A percentile compares a stretch with the other conserved stretches of the same genome.
phyloP scores from a whole-genome alignment of 2,888 invertebrate species.

The Trachelus stipa region DNA sequence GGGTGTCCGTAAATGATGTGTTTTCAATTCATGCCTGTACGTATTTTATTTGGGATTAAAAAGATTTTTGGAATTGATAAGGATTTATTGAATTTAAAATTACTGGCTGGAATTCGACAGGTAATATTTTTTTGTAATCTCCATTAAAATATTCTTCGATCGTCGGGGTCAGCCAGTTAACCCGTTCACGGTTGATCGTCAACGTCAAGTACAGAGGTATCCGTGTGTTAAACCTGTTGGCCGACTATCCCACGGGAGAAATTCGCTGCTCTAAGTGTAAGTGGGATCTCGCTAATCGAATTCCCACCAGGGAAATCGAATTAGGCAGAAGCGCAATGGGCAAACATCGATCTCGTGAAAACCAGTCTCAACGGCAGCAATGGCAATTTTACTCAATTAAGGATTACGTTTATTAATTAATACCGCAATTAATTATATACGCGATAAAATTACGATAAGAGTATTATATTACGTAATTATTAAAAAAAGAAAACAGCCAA shows the following conservation, averaged over 20 bases:
- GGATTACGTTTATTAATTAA: background rate
- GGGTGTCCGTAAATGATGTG: background rate
- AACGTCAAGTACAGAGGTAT: background rate
- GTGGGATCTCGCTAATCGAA: background rate
- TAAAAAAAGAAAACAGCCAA: background rate
- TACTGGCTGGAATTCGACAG: background rate
- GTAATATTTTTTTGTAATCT: background rate
- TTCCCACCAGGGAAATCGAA: background rate
- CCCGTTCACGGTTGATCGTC: background rate
- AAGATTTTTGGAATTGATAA: background rate
- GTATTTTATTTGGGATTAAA: background rate
- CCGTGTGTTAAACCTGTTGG: background rate
- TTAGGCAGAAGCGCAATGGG: background rate
- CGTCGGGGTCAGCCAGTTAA: background rate
- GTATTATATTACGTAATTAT: background rate
- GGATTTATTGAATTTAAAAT: background rate
- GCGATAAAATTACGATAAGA: background rate
- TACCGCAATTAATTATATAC: background rate
- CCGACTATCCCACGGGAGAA: background rate
- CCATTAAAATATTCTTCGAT: too few species aligned
- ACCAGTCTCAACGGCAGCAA: background rate
- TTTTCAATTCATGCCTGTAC: background rate
- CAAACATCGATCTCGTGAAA: background rate
- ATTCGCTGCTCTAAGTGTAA: background rate
- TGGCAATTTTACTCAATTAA: background rate